These are phyloP conservation scores for Thinocorus orbignyianus DNA, from an alignment of 2,113 vertebrate species.

Conservation along the genomic window DNA sequence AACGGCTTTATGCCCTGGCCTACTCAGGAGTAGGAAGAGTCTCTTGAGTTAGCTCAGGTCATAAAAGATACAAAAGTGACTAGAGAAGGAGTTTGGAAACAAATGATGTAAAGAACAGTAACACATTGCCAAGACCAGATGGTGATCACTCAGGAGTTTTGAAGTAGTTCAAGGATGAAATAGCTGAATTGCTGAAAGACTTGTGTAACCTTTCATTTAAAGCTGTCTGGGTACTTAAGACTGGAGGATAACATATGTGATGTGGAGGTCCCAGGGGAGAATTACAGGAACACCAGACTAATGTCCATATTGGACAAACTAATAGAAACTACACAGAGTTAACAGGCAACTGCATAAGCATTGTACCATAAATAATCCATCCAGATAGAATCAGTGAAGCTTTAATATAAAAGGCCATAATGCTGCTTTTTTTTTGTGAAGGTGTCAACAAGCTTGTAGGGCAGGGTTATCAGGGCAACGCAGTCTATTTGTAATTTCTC, in stretches of 20 bases:
- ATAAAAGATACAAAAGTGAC: background rate
- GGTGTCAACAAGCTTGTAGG: background rate
- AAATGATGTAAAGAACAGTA: background rate
- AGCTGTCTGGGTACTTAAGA: background rate
- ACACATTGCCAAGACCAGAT: constrained; percentile 29
- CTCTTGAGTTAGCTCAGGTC: background rate
- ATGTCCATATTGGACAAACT: background rate
- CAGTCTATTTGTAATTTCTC: background rate
- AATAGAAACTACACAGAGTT: background rate
- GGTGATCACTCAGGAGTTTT: constrained; percentile 38
- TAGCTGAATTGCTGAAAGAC: background rate
- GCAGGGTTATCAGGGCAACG: background rate
- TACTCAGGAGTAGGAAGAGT: background rate
- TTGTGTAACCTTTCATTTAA: constrained; percentile 17
- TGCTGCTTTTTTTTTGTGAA: background rate
- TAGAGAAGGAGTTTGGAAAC: background rate
- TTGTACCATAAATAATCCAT: background rate
- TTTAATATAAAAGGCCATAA: background rate
- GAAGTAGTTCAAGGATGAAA: constrained; percentile 1
- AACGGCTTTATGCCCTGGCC: background rate
- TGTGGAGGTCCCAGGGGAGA: background rate
- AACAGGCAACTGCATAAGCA: background rate
- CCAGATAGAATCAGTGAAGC: background rate
- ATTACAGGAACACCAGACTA: background rate
- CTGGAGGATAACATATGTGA: background rate